These are phyloP conservation scores for Troglohyphantes excavatus DNA, from an alignment of 2,888 invertebrate genomes.

Conservation along the genomic window DNA sequence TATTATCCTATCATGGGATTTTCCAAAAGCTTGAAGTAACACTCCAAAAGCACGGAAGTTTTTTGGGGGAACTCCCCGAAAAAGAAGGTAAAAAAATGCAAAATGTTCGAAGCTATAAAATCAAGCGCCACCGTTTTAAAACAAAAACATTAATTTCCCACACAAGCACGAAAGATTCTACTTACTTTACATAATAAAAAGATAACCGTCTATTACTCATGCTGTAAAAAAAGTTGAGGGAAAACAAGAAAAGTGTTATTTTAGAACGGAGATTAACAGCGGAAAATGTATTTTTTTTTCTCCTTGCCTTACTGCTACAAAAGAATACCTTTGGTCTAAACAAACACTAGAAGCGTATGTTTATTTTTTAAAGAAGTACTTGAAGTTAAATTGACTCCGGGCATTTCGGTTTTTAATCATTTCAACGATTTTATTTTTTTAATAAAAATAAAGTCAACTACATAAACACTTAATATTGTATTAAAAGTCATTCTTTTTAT, in stretches of 20 bases:
- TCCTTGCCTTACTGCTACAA: not conserved
- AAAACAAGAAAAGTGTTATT: slow-evolving; percentile 68
- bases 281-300: not conserved
- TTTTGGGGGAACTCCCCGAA: not conserved
- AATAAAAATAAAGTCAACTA: slow-evolving; percentile 3
- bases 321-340: slow-evolving; percentile 32
- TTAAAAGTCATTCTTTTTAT: not conserved
- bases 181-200: slow-evolving; percentile 72
- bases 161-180: slow-evolving; percentile 35
- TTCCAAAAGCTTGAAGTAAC: slow-evolving; percentile 38
- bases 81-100: slow-evolving; percentile 1
- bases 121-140: slow-evolving; percentile 59
- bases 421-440: not conserved
- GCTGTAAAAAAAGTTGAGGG: slow-evolving; percentile 45
- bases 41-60: slow-evolving; percentile 46
- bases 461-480: slow-evolving; percentile 11
- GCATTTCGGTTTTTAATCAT: slow-evolving; percentile 31
- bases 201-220: slow-evolving; percentile 51
- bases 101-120: slow-evolving; percentile 70
- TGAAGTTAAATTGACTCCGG: slow-evolving; percentile 37
- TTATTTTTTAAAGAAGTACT: slow-evolving; percentile 26
- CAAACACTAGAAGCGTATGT: slow-evolving; percentile 12
- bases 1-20: slow-evolving; percentile 36
- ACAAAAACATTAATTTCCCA: slow-evolving; percentile 64
- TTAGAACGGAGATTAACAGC: slow-evolving; percentile 42